These are phyloP conservation scores for Nycteola revayana DNA, from an alignment of 2,888 invertebrate genomes.

Conservation along the genomic window DNA sequence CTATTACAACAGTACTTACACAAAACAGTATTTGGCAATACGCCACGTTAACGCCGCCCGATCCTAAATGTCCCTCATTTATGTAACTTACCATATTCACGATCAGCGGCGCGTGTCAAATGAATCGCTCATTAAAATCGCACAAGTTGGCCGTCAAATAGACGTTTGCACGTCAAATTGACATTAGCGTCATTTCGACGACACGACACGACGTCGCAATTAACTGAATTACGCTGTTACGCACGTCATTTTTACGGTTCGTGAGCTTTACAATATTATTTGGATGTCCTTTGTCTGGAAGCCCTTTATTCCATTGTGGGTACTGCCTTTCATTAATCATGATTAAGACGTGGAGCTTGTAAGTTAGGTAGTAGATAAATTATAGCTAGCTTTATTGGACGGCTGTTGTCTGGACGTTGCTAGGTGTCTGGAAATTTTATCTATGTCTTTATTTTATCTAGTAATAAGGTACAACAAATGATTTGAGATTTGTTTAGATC, in stretches of 20 bases:
- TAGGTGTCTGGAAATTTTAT: not conserved
- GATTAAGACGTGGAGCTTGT: conserved; percentile 6
- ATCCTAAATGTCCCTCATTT: too few relatives aligned
- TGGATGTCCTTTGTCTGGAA: conserved; percentile 17
- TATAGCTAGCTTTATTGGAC: too few relatives aligned
- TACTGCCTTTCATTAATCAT: conserved; percentile 33
- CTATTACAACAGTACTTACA: too few relatives aligned
- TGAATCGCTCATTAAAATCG: conserved; percentile 22
- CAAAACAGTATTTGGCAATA: too few relatives aligned
- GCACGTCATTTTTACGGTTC: conserved; percentile 20
- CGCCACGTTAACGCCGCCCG: too few relatives aligned
- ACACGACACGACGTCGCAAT: conserved; percentile 5
- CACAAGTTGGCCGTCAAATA: conserved; percentile 8
- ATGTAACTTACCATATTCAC: too few relatives aligned
- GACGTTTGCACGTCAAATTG: conserved; percentile 1
- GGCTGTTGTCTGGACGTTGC: not conserved
- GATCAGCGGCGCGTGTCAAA: conserved; percentile 17
- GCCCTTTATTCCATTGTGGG: conserved; percentile 21
- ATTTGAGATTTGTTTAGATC: too few relatives aligned
- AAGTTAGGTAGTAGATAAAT: conserved; percentile 4
- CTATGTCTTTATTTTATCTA: too few relatives aligned
- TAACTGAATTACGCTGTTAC: conserved; percentile 22
- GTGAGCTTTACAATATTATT: conserved; percentile 18
- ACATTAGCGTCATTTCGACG: too few relatives aligned
- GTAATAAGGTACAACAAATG: too few relatives aligned